phyloP scores from a whole-genome alignment of 2,113 vertebrate species.

The Anguilla rostrata region DNA sequence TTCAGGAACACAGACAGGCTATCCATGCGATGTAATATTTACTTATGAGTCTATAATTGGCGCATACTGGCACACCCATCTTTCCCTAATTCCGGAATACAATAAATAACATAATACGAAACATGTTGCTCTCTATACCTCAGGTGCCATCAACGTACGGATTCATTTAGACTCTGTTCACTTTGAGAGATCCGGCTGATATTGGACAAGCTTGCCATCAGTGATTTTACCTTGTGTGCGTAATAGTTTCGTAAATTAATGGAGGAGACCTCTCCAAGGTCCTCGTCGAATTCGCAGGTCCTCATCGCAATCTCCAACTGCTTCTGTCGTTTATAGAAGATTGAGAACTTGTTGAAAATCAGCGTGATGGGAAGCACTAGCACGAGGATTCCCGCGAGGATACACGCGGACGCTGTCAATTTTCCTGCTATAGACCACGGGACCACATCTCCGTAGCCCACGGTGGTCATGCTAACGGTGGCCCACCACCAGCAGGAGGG shows the following conservation, averaged over 20 bases:
- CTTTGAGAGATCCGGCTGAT: conserved; percentile 93
- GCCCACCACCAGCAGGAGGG: conserved; percentile 99
- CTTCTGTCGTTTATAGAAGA: conserved; percentile 94
- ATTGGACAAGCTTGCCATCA: conserved; percentile 96
- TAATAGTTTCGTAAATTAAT: conserved; percentile 95
- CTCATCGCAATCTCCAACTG: conserved; percentile 93
- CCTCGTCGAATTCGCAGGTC: conserved; percentile 91
- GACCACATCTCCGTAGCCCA: conserved; percentile 95
- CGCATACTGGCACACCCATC: not conserved
- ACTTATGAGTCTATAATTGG: not conserved
- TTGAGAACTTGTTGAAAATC: conserved; percentile 98
- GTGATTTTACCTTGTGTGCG: conserved; percentile 94
- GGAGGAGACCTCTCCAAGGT: conserved; percentile 86
- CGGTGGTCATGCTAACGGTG: conserved; percentile 98
- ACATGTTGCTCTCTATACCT: not conserved
- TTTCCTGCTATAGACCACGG: conserved; percentile 88
- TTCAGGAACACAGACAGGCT: conserved; percentile 52
- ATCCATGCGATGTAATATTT: conserved; percentile 32
- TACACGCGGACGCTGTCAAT: conserved; percentile 92
- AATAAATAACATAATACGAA: not conserved
- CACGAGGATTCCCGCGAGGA: conserved; percentile 92
- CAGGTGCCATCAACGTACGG: conserved; percentile 73
- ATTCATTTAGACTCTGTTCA: conserved; percentile 88
- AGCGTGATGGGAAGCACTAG: conserved; percentile 97
- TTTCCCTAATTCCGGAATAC: not conserved